Conservation (phyloP, 2,888 invertebrate genomes). For the Zele albiditarsus region DNA sequence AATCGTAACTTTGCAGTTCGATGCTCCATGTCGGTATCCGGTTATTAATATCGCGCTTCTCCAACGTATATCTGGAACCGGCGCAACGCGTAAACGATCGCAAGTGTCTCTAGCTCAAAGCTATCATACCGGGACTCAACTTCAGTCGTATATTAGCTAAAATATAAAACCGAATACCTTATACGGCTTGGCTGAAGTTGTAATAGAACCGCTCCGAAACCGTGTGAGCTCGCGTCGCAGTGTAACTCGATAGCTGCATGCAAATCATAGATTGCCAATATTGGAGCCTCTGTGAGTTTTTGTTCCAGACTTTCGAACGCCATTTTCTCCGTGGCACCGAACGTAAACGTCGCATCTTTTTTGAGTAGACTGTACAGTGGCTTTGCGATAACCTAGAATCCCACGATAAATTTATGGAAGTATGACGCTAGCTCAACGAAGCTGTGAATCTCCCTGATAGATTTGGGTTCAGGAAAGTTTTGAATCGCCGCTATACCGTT, state of each 20-base stretch:
- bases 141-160: conserved; percentile 59
- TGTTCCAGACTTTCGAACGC: conserved; percentile 41
- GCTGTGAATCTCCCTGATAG: conserved; percentile 50
- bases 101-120: conserved; percentile 62
- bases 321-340: conserved; percentile 35
- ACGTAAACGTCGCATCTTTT: conserved; percentile 37
- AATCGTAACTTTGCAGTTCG: conserved; percentile 55
- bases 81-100: conserved; percentile 52
- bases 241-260: conserved; percentile 52
- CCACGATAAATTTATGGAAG: conserved; percentile 55
- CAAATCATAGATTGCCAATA: conserved; percentile 45
- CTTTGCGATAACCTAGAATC: conserved; percentile 53
- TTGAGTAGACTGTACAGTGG: conserved; percentile 56
- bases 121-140: conserved; percentile 60
- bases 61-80: conserved; percentile 56
- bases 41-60: conserved; percentile 60
- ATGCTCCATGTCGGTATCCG: conserved; percentile 60
- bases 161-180: conserved; percentile 62
- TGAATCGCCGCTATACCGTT: conserved; percentile 46
- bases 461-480: conserved; percentile 52
- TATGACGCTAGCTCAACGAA: conserved; percentile 56
- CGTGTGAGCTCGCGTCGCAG: conserved; percentile 62
- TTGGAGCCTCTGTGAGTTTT: conserved; percentile 37
- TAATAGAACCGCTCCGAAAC: conserved; percentile 61
- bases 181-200: conserved; percentile 57